phyloP scores from a whole-genome alignment of 2,113 vertebrate genomes.

The Desmodus rotundus region DNA sequence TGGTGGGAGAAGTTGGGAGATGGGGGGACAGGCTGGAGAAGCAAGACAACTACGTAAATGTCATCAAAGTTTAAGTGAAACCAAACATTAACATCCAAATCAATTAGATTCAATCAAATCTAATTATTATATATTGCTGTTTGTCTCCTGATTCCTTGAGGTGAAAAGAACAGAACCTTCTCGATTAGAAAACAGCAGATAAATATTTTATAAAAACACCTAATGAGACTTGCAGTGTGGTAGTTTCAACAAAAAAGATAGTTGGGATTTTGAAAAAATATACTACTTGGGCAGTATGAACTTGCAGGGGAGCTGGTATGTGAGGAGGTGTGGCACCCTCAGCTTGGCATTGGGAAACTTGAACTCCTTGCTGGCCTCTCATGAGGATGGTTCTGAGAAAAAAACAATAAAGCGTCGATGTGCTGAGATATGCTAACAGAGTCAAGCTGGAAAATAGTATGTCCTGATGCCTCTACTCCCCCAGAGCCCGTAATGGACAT shows the following conservation, averaged over 20 bases:
- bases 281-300: not conserved
- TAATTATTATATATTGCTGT: not conserved
- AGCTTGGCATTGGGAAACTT: not conserved
- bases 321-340: not conserved
- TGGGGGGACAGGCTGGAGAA: not conserved
- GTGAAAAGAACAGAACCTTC: slow-evolving; percentile 44
- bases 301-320: not conserved
- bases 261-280: not conserved
- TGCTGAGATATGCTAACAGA: not conserved
- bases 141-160: slow-evolving; percentile 22
- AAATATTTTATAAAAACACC: not conserved
- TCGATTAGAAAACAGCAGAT: slow-evolving; percentile 16
- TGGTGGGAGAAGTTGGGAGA: not conserved
- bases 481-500: not conserved
- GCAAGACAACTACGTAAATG: not conserved
- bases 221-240: not conserved
- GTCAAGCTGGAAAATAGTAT: not conserved
- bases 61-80: not conserved
- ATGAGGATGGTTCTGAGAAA: not conserved
- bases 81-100: slow-evolving; percentile 29
- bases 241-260: not conserved
- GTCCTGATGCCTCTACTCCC: not conserved
- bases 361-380: not conserved
- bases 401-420: not conserved
- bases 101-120: slow-evolving; percentile 28